Evolutionary conservation across 2,113 vertebrate species (phyloP), one percentile per base, ranked within the genome.

Genomic region (Australoheros scitulus): DNA sequence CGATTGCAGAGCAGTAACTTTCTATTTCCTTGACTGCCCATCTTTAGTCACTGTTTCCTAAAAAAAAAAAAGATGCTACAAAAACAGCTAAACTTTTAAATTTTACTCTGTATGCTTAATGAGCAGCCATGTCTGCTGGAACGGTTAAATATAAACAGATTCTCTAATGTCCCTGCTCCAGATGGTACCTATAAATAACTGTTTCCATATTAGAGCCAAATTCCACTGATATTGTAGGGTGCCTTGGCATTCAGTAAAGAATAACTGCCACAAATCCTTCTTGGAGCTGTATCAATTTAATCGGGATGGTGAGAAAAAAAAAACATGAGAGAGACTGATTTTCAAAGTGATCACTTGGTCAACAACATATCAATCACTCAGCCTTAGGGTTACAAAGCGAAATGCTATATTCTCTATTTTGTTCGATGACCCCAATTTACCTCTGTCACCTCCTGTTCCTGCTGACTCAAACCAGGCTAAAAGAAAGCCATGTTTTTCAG

Each of bases 401-500:
- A 86, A 84, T 84, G 85, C 85, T 61, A 79, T 70, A 88, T 86
- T 87, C 76, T 89, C 24, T 82, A 36, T 83, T 87, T 84, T 86
- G 56, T 91, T 86, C 85, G 87, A 89, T 90, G 89, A 93, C 86
- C 91, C 84, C 93, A 92, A 93, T 93, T 93, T 88, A 89, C 90
- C 88, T 80, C 87, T 22, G 77, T 89, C 89, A 93, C 91, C 93
- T 77, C 65, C 72, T 29, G 65, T 91, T 92, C 91, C 84, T 88
- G 90, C 93, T 89, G 93, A 93, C 91, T 92, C 76, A 76, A 91
- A 91, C 68, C 36, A 57, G 57, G 58, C 82, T 81, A 80, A 91
- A 88, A 82, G 65, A 88, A 91, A 92, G 82, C 56, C 61, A 55
- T 60, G 78, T 85, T 91, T 72, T 89, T 88, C 85, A 83, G 86